These are phyloP conservation scores for Diabrotica undecimpunctata DNA, from an alignment of 1,140 invertebrate genomes.

Conservation along the genomic window DNA sequence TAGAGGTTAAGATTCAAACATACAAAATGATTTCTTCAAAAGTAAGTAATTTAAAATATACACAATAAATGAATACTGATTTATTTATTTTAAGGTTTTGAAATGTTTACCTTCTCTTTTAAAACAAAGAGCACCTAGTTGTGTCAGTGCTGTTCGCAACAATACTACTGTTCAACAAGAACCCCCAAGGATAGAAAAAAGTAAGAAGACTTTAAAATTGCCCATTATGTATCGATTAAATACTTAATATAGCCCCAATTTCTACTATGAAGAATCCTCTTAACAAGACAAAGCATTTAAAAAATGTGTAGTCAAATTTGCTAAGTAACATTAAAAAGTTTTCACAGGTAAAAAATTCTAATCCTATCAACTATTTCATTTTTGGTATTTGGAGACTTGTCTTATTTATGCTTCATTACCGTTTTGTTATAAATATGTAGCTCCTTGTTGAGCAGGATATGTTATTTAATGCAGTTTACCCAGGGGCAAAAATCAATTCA, in stretches of 20 bases:
- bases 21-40: conserved; percentile 2
- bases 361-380: not conserved
- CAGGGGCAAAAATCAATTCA: too few relatives aligned
- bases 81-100: not conserved
- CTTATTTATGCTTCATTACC: too few relatives aligned
- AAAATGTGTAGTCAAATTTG: too few relatives aligned
- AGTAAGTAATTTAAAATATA: conserved; percentile 5
- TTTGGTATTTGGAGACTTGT: too few relatives aligned
- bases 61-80: not conserved
- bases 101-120: conserved; percentile 3
- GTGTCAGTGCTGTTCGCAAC: conserved; percentile 9
- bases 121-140: not conserved
- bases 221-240: too few relatives aligned
- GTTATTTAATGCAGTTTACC: too few relatives aligned
- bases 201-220: conserved; percentile 10
- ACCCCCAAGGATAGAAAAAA: conserved; percentile 35
- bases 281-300: not conserved
- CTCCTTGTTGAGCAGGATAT: too few relatives aligned
- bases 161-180: conserved; percentile 25
- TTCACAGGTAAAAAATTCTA: not conserved
- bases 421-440: too few relatives aligned
- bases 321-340: not conserved
- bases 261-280: not conserved
- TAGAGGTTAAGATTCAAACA: not conserved
- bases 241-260: not conserved